Conservation (phyloP, 2,797 vertebrate species). For the Fundulus diaphanus region DNA sequence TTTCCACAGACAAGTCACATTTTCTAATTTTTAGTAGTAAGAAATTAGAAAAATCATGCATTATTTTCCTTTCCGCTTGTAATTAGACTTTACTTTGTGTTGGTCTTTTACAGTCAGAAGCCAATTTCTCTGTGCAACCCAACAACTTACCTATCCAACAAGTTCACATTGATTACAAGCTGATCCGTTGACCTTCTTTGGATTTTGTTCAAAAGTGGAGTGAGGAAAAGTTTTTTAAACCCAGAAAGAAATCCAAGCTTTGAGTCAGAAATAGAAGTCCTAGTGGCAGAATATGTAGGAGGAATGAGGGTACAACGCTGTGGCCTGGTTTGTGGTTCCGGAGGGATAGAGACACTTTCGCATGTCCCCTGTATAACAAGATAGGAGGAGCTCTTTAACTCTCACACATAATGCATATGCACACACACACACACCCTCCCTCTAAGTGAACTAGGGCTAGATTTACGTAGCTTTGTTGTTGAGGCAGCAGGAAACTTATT, state of each 20-base stretch:
- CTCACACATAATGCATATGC: conserved; percentile 31
- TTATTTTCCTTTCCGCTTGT: neutral
- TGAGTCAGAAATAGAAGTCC: conserved; percentile 62
- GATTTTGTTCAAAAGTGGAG: conserved; percentile 13
- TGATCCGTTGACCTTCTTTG: conserved; percentile 22
- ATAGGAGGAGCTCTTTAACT: conserved; percentile 66
- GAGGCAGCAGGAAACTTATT: conserved; percentile 73
- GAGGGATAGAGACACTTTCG: conserved; percentile 66
- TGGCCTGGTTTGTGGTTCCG: conserved; percentile 79
- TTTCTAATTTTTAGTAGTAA: no score
- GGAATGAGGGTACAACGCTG: conserved; percentile 49
- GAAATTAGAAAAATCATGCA: no score
- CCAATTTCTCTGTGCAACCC: neutral
- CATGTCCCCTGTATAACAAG: conserved; percentile 68
- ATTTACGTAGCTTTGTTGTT: conserved; percentile 67
- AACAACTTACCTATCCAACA: neutral
- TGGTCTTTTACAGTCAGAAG: neutral
- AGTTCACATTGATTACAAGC: conserved; percentile 20
- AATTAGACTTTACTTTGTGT: neutral
- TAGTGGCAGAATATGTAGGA: conserved; percentile 22
- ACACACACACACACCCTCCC: conserved; percentile 36
- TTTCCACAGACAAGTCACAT: neutral
- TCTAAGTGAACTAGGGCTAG: conserved; percentile 53
- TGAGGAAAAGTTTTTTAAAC: conserved; percentile 46
- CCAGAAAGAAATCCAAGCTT: conserved; percentile 39